Evolutionary conservation across 1,140 invertebrate species (phyloP).

Genomic region (Liolophura sinensis): DNA sequence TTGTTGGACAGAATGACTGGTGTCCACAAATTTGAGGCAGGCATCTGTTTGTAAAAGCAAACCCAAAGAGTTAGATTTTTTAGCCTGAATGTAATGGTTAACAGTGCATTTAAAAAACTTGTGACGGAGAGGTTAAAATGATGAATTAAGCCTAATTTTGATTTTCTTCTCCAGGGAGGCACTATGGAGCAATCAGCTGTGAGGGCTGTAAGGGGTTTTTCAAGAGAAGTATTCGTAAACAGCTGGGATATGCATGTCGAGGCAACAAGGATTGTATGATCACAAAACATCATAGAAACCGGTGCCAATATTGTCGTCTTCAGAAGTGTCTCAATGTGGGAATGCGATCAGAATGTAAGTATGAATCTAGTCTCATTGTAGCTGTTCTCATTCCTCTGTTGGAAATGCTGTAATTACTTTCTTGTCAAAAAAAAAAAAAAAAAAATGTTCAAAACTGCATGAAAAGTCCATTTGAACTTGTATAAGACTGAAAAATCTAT

Average conservation of each 20-base stretch:
- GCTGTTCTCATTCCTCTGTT: slow-evolving; percentile 5
- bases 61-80: neutral
- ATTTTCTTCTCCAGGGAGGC: slow-evolving; percentile 68
- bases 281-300: slow-evolving; percentile 92
- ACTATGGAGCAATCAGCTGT: slow-evolving; percentile 92
- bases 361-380: neutral
- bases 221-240: slow-evolving; percentile 80
- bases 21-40: no score
- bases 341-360: slow-evolving; percentile 98
- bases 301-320: slow-evolving; percentile 96
- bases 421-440: neutral
- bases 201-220: slow-evolving; percentile 92
- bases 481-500: no score
- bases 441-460: no score
- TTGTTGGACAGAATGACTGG: no score
- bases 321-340: slow-evolving; percentile 96
- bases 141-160: neutral
- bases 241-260: slow-evolving; percentile 93
- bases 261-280: slow-evolving; percentile 95
- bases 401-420: slow-evolving; percentile 1
- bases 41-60: no score
- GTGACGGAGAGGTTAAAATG: no score
- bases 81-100: neutral
- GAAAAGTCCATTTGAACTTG: no score
- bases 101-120: neutral